These are phyloP conservation scores for Tolypeutes matacus DNA, from an alignment of 2,797 vertebrate species.

Conservation along the genomic window DNA sequence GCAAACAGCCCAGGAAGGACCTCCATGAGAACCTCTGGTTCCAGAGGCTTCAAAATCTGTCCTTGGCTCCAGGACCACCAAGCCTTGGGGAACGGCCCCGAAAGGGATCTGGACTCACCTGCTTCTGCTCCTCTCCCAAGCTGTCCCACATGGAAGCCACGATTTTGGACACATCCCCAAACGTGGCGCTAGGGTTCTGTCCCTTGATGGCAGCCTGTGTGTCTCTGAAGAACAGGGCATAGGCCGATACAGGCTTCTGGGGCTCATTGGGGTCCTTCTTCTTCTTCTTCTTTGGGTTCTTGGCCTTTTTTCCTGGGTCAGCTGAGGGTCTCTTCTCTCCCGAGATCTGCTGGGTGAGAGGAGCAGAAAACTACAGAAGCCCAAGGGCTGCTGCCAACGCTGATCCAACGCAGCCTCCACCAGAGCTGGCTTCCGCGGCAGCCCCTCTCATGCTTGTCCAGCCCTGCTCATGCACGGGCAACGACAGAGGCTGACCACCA, in stretches of 20 bases:
- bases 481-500: not conserved
- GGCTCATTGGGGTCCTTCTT: conserved; percentile 99
- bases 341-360: conserved; percentile 90
- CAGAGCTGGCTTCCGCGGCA: not conserved
- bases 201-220: conserved; percentile 99
- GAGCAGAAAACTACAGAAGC: not conserved
- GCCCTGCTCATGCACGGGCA: rapidly evolving
- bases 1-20: not conserved
- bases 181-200: conserved; percentile 98
- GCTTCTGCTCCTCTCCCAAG: conserved; percentile 97
- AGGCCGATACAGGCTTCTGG: conserved; percentile 97
- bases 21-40: not conserved
- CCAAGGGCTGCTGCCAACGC: not conserved
- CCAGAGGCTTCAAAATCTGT: not conserved
- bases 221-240: conserved; percentile 98
- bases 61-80: not conserved
- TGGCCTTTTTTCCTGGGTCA: conserved; percentile 97
- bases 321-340: conserved; percentile 97
- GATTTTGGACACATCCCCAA: conserved; percentile 98
- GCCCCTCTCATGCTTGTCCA: not conserved
- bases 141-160: conserved; percentile 99
- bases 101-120: conserved; percentile 88
- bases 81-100: not conserved
- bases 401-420: rapidly evolving
- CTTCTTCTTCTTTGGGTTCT: conserved; percentile 99